Evolutionary conservation across 2,888 invertebrate species (phyloP).

Genomic region (Drosophila cyrtoloma): DNA sequence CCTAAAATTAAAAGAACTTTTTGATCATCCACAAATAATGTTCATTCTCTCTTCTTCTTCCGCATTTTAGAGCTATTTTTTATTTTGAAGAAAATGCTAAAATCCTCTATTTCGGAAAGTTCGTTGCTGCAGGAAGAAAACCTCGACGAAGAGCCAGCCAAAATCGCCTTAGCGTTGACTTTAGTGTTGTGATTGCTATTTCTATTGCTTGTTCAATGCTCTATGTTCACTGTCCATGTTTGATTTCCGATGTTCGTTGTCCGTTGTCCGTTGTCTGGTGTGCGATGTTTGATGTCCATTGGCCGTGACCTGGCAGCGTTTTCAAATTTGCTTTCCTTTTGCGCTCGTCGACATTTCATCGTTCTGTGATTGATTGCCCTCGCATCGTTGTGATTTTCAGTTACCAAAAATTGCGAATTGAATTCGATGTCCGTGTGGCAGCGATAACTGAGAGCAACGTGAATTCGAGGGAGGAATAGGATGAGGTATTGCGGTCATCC

Average conservation of each 20-base stretch:
- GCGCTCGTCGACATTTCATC: conserved; percentile 71
- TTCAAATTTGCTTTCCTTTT: conserved; percentile 45
- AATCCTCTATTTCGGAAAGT: not conserved
- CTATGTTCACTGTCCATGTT: conserved; percentile 3
- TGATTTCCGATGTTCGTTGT: conserved; percentile 4
- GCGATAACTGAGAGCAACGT: not conserved
- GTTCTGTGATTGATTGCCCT: conserved; percentile 82
- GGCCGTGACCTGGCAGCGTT: conserved; percentile 39
- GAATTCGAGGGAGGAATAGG: not conserved
- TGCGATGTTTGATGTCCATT: conserved; percentile 17
- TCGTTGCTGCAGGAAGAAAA: too few species aligned
- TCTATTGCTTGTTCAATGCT: not conserved
- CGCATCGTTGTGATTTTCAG: conserved; percentile 72
- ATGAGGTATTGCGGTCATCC: not conserved
- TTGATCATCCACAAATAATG: not conserved
- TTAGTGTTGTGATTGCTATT: not conserved
- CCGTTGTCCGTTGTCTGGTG: conserved; percentile 1
- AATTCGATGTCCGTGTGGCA: conserved; percentile 52
- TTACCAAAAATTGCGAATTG: conserved; percentile 77
- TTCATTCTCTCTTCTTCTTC: not conserved
- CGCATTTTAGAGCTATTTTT: not conserved
- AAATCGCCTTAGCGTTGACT: conserved; percentile 19
- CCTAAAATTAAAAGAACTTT: not conserved
- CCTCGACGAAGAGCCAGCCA: not conserved
- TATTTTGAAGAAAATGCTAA: not conserved